Percentiles rank a stretch among this genome's conserved stretches.
Conservation (phyloP, 1,140 invertebrate species). For the Armadillidium nasatum region DNA sequence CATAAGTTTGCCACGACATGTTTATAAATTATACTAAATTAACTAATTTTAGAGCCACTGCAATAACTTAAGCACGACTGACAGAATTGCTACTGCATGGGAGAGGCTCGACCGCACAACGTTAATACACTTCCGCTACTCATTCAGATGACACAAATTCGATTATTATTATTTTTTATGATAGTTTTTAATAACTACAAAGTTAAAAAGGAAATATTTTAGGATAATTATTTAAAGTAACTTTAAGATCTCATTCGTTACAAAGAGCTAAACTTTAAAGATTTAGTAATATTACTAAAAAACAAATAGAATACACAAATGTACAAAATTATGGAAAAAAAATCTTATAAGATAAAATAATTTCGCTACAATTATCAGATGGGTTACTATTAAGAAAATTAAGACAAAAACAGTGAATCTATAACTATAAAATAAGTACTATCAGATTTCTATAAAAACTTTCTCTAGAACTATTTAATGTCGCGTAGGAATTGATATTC, state of each 20-base stretch:
- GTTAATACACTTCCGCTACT: conserved; percentile 9
- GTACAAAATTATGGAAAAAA: too few relatives aligned
- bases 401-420: too few relatives aligned
- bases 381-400: too few relatives aligned
- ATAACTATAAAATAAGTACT: background rate
- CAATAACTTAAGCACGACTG: background rate
- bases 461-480: background rate
- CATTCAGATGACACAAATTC: background rate
- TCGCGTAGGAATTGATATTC: background rate
- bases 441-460: background rate
- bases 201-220: too few relatives aligned
- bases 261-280: too few relatives aligned
- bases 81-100: conserved; percentile 11
- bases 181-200: too few relatives aligned
- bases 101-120: conserved; percentile 9
- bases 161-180: background rate
- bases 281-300: too few relatives aligned
- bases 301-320: too few relatives aligned
- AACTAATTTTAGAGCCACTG: background rate
- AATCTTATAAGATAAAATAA: too few relatives aligned
- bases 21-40: background rate
- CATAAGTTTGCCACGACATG: conserved; percentile 98
- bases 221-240: too few relatives aligned
- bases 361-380: too few relatives aligned
- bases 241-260: too few relatives aligned